A percentile compares a stretch with the other conserved stretches of the same genome.
Conservation (phyloP, 2,888 invertebrate genomes). For the Drosophila flavopinicola region DNA sequence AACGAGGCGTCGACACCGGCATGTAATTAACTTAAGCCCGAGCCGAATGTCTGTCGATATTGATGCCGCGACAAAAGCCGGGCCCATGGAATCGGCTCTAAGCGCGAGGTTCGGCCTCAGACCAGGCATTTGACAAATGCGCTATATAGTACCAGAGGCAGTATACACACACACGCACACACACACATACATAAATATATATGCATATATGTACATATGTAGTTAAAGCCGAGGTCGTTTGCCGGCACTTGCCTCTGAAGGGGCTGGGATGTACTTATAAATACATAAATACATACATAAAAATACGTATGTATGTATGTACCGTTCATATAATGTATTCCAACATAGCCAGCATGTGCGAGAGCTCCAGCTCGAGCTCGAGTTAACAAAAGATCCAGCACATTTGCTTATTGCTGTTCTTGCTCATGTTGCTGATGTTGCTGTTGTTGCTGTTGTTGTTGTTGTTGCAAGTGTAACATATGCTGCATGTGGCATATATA, state of each 20-base stretch:
- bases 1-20: slow-evolving; percentile 76
- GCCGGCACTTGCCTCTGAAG: slow-evolving; percentile 64
- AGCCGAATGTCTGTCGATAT: slow-evolving; percentile 58
- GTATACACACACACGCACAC: slow-evolving; percentile 6
- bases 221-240: slow-evolving; percentile 64
- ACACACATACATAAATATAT: neutral
- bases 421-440: slow-evolving; percentile 13
- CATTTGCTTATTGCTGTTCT: slow-evolving; percentile 44
- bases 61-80: slow-evolving; percentile 37
- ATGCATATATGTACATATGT: slow-evolving; percentile 11
- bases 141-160: neutral
- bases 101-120: slow-evolving; percentile 29
- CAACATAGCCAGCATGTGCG: slow-evolving; percentile 22
- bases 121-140: slow-evolving; percentile 19
- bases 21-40: slow-evolving; percentile 78
- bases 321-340: neutral
- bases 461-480: slow-evolving; percentile 50
- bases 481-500: slow-evolving; percentile 52
- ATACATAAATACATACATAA: neutral
- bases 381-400: slow-evolving; percentile 54
- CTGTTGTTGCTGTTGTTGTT: slow-evolving; percentile 23
- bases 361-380: too few relatives aligned
- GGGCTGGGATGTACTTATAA: slow-evolving; percentile 2
- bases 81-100: slow-evolving; percentile 21
- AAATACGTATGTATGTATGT: neutral